Percentiles rank a stretch among this genome's conserved stretches.
These are phyloP conservation scores for Drosophila kuntzei DNA, from an alignment of 2,888 invertebrate genomes.

Conservation along the genomic window DNA sequence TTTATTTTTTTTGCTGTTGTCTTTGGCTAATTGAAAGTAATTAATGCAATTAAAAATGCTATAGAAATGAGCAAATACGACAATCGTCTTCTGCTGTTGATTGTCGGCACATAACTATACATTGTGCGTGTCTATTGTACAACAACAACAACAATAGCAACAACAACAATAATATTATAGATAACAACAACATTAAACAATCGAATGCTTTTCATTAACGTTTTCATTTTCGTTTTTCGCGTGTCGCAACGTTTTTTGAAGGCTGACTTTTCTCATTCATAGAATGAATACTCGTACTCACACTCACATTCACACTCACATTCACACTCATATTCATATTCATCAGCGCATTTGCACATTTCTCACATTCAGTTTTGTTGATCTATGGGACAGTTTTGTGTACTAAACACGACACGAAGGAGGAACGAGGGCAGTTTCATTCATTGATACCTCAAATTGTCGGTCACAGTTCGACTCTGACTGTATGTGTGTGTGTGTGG, in stretches of 20 bases:
- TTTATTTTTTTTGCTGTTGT: constrained; percentile 22
- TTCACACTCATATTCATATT: constrained; percentile 6
- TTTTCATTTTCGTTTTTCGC: constrained; percentile 68
- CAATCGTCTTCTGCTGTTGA: constrained; percentile 9
- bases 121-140: constrained; percentile 15
- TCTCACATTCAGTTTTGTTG: constrained; percentile 12
- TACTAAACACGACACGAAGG: background rate
- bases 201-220: constrained; percentile 49
- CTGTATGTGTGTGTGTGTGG: background rate
- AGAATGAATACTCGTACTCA: constrained; percentile 13
- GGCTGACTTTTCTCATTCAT: constrained; percentile 49
- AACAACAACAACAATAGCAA: constrained; percentile 3
- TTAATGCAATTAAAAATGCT: constrained; percentile 72
- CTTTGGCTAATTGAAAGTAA: constrained; percentile 74
- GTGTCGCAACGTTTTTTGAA: constrained; percentile 51
- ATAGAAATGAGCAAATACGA: constrained; percentile 47
- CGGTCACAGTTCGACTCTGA: constrained; percentile 45
- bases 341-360: background rate
- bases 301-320: background rate
- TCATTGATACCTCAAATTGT: constrained; percentile 71
- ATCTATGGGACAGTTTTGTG: constrained; percentile 14
- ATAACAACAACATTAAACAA: constrained; percentile 10
- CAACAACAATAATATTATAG: constrained; percentile 1
- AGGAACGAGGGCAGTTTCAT: constrained; percentile 27
- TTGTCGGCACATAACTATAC: constrained; percentile 16